Base-by-base conservation (phyloP, 2,113 vertebrate genomes). In the Motacilla alba region DNA sequence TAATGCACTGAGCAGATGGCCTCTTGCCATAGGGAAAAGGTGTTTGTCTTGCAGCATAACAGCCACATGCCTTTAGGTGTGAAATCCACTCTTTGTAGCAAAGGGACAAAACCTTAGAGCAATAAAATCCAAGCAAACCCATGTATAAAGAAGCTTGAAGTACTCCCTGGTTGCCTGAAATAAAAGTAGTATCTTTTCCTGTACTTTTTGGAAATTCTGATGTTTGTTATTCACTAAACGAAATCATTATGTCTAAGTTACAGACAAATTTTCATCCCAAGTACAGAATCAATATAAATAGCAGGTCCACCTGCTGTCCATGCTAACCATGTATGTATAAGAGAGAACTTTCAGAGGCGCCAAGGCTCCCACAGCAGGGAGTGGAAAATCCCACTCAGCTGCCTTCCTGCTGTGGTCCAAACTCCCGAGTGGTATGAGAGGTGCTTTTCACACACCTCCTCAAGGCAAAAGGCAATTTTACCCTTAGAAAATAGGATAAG, bases 311-410 rank as follows among this genome's bases (percentile, higher is more conserved):
- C 15, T 68, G 55, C 44, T 87, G 16, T 35, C 60, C 11, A 21
- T 2, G 2, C 21, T 74, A 64, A 30, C 10, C 1, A 3, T 49
- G 23, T 35, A 35, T 49, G 9, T 3, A 0, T 7, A 23, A 43
- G 52, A 82, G n/a, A 18, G 9, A 20, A 23, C 15, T 50, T 59
- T 21, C n/a, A 26, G 49, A 67, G 9, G 3, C 44, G 33, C 64
- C 52, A 53, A 30, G 26, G 53, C 43, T 56, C 21, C 49, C 66
- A 43, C 12, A 30, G 46, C 49, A 77, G 10, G 11, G 46, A 89
- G 43, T 4, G 64, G n/a, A 81, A 84, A 89, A 70, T 73, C 41
- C 49, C 74, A 20, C 44, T 93, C 41, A 12, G 9, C 49, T 86
- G 28, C 59, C 35, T 80, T 83, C 37, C 37, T 80, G 22, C 64